Evolutionary conservation across 1,140 invertebrate genomes (phyloP).

Genomic region (Bombus cullumanus): DNA sequence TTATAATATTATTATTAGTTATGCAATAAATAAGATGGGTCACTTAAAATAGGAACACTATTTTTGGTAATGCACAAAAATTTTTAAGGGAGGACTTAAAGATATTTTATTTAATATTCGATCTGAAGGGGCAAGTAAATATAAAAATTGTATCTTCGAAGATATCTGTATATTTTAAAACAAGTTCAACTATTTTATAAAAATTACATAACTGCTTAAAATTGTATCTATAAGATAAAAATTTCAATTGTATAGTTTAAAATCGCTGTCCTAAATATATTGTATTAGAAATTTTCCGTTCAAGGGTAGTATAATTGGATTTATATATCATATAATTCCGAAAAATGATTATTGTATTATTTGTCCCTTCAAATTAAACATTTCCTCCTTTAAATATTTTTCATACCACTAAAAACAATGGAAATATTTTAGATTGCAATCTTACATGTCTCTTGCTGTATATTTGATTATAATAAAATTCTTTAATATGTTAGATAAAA

Average conservation of each 20-base stretch:
- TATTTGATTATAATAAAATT: conserved; percentile 26
- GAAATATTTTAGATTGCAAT: conserved; percentile 17
- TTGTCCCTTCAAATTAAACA: background rate
- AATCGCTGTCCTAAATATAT: background rate
- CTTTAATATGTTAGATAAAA: conserved; percentile 20
- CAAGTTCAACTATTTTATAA: background rate
- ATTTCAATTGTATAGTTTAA: background rate
- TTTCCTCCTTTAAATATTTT: conserved; percentile 17
- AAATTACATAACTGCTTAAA: background rate
- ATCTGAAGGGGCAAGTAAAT: background rate
- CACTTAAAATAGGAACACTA: conserved; percentile 15
- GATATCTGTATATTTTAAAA: background rate
- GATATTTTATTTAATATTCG: background rate
- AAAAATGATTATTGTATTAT: background rate
- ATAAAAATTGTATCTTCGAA: background rate
- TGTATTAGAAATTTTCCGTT: background rate
- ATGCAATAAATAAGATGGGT: background rate
- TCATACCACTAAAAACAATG: background rate
- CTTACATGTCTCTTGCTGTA: conserved; percentile 19
- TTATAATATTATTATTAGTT: conserved; percentile 7
- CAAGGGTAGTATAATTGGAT: background rate
- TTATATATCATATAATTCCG: background rate
- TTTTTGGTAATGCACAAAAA: conserved; percentile 21
- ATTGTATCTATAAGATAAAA: background rate
- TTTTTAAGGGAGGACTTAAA: conserved; percentile 1